Evolutionary conservation across 2,113 vertebrate genomes (phyloP).

Genomic region (Hoplias malabaricus): DNA sequence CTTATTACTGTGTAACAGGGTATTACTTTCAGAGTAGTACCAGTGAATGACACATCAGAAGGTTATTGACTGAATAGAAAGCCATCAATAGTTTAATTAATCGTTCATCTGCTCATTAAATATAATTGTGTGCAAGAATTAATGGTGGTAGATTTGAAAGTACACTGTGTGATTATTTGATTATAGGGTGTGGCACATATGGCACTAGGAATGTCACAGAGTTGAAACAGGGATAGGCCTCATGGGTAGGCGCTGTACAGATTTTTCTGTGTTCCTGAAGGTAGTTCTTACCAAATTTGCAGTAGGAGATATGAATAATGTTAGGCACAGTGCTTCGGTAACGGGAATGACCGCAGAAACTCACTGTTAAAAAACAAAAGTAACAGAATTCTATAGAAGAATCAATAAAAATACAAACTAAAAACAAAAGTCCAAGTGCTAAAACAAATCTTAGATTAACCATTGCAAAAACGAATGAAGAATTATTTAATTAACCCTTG

Average conservation of each 20-base stretch:
- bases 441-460: no score
- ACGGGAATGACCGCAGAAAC: not conserved
- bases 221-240: not conserved
- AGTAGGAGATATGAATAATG: no score
- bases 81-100: not conserved
- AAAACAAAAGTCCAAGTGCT: no score
- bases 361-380: no score
- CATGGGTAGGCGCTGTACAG: not conserved
- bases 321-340: not conserved
- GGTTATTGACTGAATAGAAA: not conserved
- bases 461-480: no score
- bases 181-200: not conserved
- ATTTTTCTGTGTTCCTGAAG: not conserved
- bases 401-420: no score
- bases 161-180: not conserved
- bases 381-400: no score
- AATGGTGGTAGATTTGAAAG: not conserved
- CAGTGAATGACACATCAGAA: not conserved
- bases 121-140: not conserved
- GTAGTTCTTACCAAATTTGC: not conserved
- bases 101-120: not conserved
- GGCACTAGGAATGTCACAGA: not conserved
- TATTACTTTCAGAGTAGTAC: not conserved
- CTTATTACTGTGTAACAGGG: not conserved
- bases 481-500: no score